Evolutionary conservation across 2,888 invertebrate species (phyloP).

Genomic region (Scaptomyza flava): DNA sequence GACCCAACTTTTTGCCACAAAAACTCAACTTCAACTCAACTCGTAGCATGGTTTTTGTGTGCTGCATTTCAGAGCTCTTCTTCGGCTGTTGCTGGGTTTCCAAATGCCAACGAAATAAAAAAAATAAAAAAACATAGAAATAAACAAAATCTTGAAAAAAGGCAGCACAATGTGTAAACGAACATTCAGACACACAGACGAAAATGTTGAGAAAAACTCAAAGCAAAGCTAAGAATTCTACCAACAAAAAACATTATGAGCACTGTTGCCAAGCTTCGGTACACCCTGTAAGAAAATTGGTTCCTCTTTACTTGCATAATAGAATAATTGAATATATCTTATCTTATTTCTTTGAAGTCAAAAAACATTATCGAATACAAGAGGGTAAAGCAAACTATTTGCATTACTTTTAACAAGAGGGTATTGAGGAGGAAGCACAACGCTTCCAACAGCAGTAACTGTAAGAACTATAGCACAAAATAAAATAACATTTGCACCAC

Average conservation of each 20-base stretch:
- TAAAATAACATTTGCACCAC: constrained; percentile 40
- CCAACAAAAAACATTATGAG: constrained; percentile 8
- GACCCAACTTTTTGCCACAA: constrained; percentile 43
- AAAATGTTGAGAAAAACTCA: constrained; percentile 62
- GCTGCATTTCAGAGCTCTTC: constrained; percentile 37
- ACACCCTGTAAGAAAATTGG: constrained; percentile 14
- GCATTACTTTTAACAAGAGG: not conserved
- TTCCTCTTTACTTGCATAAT: too few species aligned
- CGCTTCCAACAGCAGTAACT: too few species aligned
- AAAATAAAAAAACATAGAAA: constrained; percentile 24
- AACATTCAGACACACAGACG: constrained; percentile 44
- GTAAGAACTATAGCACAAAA: not conserved
- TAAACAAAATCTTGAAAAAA: constrained; percentile 30
- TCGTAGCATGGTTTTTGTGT: constrained; percentile 45
- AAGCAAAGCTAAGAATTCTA: constrained; percentile 36
- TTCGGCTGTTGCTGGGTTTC: constrained; percentile 66
- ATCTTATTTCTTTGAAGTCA: too few species aligned
- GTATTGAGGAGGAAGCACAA: not conserved
- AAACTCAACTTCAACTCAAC: constrained; percentile 33
- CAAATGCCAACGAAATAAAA: constrained; percentile 57
- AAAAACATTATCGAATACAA: too few species aligned
- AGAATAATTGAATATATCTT: too few species aligned
- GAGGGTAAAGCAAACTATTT: not conserved
- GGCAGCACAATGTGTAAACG: constrained; percentile 45
- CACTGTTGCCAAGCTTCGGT: not conserved